Evolutionary conservation across 2,888 invertebrate species (phyloP), one percentile per base, ranked within the genome.

Genomic region (Tenthredo livida): DNA sequence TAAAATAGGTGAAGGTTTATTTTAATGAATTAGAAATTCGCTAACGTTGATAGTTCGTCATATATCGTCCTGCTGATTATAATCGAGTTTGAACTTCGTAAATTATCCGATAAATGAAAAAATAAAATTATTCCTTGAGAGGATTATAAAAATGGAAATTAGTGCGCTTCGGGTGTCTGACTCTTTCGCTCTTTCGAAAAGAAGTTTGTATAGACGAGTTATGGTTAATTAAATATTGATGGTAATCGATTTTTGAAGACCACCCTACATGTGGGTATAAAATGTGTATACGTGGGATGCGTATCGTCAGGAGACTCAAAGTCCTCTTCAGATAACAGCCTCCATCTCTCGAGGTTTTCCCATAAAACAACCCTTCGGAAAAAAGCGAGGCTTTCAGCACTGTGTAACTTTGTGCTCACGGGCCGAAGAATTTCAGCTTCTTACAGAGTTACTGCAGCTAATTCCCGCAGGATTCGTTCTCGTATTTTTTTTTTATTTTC

Each of bases 401-500:
- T 40, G 33, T 77, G 77, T 50, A 77, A 50, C 54, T 77, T 50
- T 54, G 29, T 54, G 17, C 25, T 50, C 17, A 33, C 9, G 12
- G 40, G 40, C 21, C 21, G 43, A 43, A 43, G 72, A 73, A 73
- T 43, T 43, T 25, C 72, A 73, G 12, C 43, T 73, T 77, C 54
- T 77, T 25, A 54, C 9, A 25, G 54, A 77, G 77, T 73, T 73
- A n/a, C 25, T 43, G 73, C 43, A 77, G 9, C 54, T 47, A 47
- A 77, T 50, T 77, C 54, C 77, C 77, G 17, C 17, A 77, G 77
- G 77, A 77, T 77, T 72, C 33, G 40, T 72, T 37, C 40, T 65
- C 65, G 10, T 29, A 33, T 15, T 33, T 67, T 40, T 43, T 77
- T 54, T 33, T 7, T 25, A 25, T 54, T 17, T 54, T 2, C 54